These are phyloP conservation scores for Malurus alboscapulatus DNA, from an alignment of 2,113 vertebrate species.

Conservation along the genomic window DNA sequence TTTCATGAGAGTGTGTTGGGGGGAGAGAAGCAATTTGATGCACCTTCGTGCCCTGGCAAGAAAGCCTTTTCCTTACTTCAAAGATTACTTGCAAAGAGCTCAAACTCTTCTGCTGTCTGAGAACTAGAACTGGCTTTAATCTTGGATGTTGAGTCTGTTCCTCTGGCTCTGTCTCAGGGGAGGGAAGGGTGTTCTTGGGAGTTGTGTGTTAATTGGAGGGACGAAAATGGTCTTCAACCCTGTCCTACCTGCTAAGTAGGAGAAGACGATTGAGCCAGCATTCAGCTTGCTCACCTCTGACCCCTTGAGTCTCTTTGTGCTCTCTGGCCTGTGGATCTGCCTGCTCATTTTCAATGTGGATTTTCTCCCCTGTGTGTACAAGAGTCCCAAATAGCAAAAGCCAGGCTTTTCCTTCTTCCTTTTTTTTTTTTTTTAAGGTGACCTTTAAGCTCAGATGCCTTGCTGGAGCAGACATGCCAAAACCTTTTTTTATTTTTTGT, in stretches of 20 bases:
- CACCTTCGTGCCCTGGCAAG: constrained; percentile 21
- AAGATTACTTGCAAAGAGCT: constrained; percentile 26
- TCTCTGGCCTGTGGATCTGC: neutral
- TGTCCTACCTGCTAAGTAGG: neutral
- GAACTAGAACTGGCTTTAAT: constrained; percentile 26
- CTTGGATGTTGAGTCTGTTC: neutral
- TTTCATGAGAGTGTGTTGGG: neutral
- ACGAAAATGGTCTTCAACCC: constrained; percentile 16
- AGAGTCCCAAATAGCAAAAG: neutral
- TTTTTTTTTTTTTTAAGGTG: neutral
- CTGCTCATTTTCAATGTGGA: neutral
- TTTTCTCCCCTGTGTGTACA: neutral
- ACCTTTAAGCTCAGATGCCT: constrained; percentile 52
- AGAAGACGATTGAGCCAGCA: neutral
- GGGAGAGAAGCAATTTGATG: constrained; percentile 28
- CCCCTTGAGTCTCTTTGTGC: neutral
- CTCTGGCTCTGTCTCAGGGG: neutral
- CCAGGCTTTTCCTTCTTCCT: neutral
- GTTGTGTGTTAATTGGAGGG: neutral
- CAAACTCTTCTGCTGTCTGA: constrained; percentile 9
- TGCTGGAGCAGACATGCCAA: neutral
- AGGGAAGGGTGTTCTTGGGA: constrained; percentile 1
- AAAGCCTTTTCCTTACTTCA: constrained; percentile 37
- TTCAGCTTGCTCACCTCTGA: neutral
- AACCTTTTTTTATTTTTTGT: neutral